phyloP scores from a whole-genome alignment of 2,113 vertebrate species.

The Cathartes aura region DNA sequence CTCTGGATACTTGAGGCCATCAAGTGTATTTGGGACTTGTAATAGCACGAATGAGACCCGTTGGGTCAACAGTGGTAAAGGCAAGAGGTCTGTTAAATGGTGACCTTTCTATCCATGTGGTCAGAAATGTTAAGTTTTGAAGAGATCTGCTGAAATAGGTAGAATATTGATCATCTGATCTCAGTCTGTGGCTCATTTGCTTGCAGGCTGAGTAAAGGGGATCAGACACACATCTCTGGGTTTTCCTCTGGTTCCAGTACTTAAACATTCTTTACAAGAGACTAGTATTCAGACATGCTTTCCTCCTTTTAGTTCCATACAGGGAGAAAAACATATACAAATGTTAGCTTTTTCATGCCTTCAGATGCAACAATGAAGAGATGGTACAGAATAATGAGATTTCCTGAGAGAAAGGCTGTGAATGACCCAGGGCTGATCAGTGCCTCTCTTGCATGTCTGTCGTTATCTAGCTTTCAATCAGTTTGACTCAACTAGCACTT shows the following conservation, averaged over 20 bases:
- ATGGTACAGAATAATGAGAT: background rate
- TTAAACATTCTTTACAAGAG: background rate
- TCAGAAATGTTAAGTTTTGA: constrained; percentile 24
- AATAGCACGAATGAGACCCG: background rate
- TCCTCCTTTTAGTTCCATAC: background rate
- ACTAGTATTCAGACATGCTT: background rate
- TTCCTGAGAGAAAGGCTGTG: background rate
- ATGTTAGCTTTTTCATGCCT: background rate
- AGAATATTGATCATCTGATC: background rate
- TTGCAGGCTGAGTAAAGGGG: background rate
- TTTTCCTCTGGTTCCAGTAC: background rate
- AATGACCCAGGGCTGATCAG: background rate
- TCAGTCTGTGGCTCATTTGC: background rate
- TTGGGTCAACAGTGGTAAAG: background rate
- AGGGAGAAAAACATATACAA: background rate
- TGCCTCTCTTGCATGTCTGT: background rate
- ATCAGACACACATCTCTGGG: background rate
- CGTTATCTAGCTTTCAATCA: background rate
- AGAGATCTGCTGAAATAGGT: background rate
- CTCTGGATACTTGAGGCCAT: background rate
- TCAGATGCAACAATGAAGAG: background rate
- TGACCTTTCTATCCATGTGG: background rate
- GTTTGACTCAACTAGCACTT: background rate
- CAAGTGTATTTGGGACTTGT: background rate
- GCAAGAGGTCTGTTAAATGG: constrained; percentile 2